Evolutionary conservation across 2,888 invertebrate species (phyloP).

Genomic region (Ichneumoninae sp.): DNA sequence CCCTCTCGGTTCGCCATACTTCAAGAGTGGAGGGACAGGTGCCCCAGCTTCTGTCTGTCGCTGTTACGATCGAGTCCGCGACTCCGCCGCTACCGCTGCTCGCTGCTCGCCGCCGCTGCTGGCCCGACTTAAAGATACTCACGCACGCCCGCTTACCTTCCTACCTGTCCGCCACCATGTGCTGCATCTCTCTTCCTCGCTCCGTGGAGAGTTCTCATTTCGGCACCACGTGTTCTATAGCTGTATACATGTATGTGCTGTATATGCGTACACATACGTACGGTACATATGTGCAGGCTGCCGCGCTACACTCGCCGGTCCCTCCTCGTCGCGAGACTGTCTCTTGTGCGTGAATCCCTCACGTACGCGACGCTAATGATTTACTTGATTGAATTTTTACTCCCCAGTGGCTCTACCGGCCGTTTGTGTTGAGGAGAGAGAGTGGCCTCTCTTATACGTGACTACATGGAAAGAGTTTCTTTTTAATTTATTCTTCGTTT

Average conservation of each 20-base stretch:
- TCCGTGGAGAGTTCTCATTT: conserved; percentile 12
- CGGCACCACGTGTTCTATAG: conserved; percentile 20
- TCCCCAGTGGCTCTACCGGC: neutral
- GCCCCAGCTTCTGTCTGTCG: conserved; percentile 78
- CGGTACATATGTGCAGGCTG: neutral
- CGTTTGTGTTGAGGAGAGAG: neutral
- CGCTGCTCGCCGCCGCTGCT: conserved; percentile 28
- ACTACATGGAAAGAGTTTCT: conserved; percentile 55
- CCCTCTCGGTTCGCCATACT: conserved; percentile 74
- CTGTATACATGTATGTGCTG: conserved; percentile 18
- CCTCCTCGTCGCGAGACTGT: conserved; percentile 14
- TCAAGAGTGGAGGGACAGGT: conserved; percentile 77
- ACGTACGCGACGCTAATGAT: conserved; percentile 70
- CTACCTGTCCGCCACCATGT: conserved; percentile 21
- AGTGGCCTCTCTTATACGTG: conserved; percentile 3
- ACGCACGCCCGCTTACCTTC: conserved; percentile 56
- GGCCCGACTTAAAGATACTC: conserved; percentile 63
- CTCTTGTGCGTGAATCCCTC: conserved; percentile 48
- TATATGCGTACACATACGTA: neutral
- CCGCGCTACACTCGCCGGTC: conserved; percentile 2
- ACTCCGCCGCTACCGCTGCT: conserved; percentile 52
- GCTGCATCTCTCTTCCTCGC: conserved; percentile 16
- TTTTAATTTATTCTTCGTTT: conserved; percentile 62
- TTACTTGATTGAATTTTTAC: conserved; percentile 71
- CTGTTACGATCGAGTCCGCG: conserved; percentile 63